Base-by-base conservation (phyloP, 2,888 invertebrate genomes). In the Chaetoderma sp. region DNA sequence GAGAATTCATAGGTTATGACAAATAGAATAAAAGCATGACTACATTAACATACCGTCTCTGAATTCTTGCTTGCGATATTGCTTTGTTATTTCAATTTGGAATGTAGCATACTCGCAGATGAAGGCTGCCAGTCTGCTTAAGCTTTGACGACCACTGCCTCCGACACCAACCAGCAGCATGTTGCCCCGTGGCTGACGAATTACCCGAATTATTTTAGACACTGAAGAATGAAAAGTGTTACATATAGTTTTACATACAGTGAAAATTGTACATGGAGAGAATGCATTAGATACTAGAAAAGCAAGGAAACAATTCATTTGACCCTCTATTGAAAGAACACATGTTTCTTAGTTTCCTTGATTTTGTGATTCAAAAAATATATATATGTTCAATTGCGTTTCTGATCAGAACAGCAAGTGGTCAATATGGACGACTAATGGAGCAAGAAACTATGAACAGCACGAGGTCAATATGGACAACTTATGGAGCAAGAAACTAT, bases 131-230 rank as follows among this genome's bases (percentile, higher is more conserved):
- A 96, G 86, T 27, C 92, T 89, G 0, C 93, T 90, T 71, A 95
- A 88, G 36, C 93, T 93, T 83, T 93, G 93, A 10, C 95, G 89
- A 0, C 95, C 95, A 66, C 93, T 93, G 1, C 95, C 95, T 74
- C 93, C 92, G 65, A 94, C 93, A 33, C 95, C 95, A 39, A 95
- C 91, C 67, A 95, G 90, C 18, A 95, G 88, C 90, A 94, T 90
- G 83, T 95, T 91, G 0, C 95, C 95, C 13, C 93, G 88, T 0
- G 92, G 93, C 82, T 90, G 94, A 0, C 94, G 93, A 62, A 95
- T 90, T 32, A 95, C 93, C 47, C 95, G 89, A 27, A 93, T 91
- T 66, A 95, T 92, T 70, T 93, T 91, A 67, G 92, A 92, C 60
- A 95, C 90, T 86, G 77, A 2, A 73, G 73, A 33, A 58, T 44